Evolutionary conservation across 2,888 invertebrate species (phyloP).

Genomic region (Athalia circularis): DNA sequence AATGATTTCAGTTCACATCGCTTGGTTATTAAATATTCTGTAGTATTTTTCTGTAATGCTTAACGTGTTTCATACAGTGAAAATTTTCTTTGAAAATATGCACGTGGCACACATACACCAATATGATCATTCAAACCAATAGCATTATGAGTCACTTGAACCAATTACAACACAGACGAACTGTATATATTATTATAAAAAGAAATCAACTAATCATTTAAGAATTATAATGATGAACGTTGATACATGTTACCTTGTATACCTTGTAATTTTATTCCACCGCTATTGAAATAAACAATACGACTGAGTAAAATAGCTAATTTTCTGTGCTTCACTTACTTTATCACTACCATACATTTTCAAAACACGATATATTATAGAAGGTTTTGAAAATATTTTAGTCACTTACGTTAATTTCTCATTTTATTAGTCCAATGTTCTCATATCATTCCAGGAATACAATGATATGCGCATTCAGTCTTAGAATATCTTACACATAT

Average conservation of each 20-base stretch:
- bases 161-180: slow-evolving; percentile 16
- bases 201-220: slow-evolving; percentile 57
- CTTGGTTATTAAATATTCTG: background rate
- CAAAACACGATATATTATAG: slow-evolving; percentile 42
- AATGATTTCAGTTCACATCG: background rate
- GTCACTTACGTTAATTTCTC: slow-evolving; percentile 35
- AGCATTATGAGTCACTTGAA: slow-evolving; percentile 6
- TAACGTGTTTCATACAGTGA: background rate
- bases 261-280: slow-evolving; percentile 68
- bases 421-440: slow-evolving; percentile 49
- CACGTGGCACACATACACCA: background rate
- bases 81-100: slow-evolving; percentile 11
- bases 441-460: slow-evolving; percentile 53
- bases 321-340: slow-evolving; percentile 40
- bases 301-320: slow-evolving; percentile 51
- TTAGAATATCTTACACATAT: slow-evolving; percentile 52
- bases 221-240: slow-evolving; percentile 60
- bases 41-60: background rate
- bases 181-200: slow-evolving; percentile 37
- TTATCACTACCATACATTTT: slow-evolving; percentile 2
- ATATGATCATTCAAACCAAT: background rate
- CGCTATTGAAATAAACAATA: slow-evolving; percentile 67
- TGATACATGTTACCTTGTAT: slow-evolving; percentile 62
- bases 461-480: slow-evolving; percentile 63
- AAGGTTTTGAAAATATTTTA: slow-evolving; percentile 43